Evolutionary conservation across 2,888 invertebrate species (phyloP).

Genomic region (Eupelmus urozonus): DNA sequence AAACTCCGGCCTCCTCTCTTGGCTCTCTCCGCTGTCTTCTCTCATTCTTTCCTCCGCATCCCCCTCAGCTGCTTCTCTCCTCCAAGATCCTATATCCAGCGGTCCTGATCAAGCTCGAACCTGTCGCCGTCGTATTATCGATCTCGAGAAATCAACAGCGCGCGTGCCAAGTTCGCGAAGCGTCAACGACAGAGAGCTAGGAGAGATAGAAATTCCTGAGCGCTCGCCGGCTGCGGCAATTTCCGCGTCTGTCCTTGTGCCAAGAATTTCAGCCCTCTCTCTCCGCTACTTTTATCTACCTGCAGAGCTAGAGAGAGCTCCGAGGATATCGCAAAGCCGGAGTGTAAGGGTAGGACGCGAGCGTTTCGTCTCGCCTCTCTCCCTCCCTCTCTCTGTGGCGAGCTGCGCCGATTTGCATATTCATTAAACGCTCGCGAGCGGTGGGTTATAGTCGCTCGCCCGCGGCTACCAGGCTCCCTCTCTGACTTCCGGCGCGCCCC

Average conservation of each 20-base stretch:
- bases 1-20: constrained; percentile 57
- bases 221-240: constrained; percentile 45
- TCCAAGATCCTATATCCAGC: neutral
- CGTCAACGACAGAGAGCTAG: constrained; percentile 6
- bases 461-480: too few relatives aligned
- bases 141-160: too few relatives aligned
- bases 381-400: constrained; percentile 63
- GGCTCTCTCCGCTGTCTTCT: neutral
- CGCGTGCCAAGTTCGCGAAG: neutral
- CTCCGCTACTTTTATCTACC: constrained; percentile 25
- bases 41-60: neutral
- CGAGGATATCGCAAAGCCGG: neutral
- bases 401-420: constrained; percentile 73
- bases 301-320: neutral
- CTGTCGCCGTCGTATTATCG: neutral
- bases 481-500: neutral
- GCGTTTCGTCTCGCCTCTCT: neutral
- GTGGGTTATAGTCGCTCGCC: constrained; percentile 33
- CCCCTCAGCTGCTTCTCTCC: neutral
- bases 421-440: constrained; percentile 70
- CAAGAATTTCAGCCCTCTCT: constrained; percentile 46
- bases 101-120: constrained; percentile 12
- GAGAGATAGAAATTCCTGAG: constrained; percentile 31
- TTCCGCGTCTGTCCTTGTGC: constrained; percentile 56
- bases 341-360: neutral